These are phyloP conservation scores for Pangasius djambal DNA, from an alignment of 2,797 vertebrate species.

Conservation along the genomic window DNA sequence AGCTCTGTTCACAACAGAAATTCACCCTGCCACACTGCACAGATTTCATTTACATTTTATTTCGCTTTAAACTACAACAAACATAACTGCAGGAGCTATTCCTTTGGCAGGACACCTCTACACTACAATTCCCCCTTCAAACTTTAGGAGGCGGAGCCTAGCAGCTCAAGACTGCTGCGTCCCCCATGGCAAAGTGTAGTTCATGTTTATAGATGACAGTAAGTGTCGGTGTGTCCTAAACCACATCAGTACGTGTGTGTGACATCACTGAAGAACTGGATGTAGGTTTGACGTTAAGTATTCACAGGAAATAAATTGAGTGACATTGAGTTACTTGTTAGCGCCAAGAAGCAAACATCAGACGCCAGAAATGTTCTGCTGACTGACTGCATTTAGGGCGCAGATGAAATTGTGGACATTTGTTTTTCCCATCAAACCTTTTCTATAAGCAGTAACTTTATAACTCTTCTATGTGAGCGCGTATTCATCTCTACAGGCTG, in stretches of 20 bases:
- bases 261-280: background rate
- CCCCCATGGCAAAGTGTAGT: background rate
- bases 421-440: no score
- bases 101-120: background rate
- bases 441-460: background rate
- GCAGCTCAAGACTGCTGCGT: background rate
- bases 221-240: background rate
- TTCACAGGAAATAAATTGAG: background rate
- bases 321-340: background rate
- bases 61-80: background rate
- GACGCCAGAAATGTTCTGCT: background rate
- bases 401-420: background rate
- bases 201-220: background rate
- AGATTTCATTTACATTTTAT: background rate
- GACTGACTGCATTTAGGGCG: background rate
- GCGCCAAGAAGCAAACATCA: background rate
- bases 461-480: background rate
- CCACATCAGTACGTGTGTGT: background rate
- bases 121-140: rapidly evolving
- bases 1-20: no score
- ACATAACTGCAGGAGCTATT: background rate
- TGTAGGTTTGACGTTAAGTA: background rate
- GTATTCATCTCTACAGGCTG: background rate
- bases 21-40: background rate
- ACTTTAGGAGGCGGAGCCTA: background rate